Evolutionary conservation across 2,113 vertebrate genomes (phyloP).

Genomic region (Ginglymostoma cirratum): DNA sequence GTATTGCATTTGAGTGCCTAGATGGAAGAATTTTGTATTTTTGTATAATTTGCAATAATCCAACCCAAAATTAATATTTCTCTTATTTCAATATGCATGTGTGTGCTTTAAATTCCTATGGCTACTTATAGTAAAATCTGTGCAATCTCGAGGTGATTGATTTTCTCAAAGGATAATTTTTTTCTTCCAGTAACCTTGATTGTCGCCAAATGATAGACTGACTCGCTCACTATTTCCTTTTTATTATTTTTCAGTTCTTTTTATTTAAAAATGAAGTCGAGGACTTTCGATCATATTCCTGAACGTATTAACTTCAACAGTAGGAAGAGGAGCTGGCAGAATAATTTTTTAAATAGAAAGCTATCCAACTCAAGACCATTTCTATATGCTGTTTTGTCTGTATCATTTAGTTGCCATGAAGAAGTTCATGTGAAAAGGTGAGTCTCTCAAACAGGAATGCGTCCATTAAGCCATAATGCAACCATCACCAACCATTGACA

Average conservation of each 20-base stretch:
- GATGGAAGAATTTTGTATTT: neutral
- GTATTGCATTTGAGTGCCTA: too few species aligned
- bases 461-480: neutral
- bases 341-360: neutral
- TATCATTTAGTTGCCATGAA: neutral
- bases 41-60: neutral
- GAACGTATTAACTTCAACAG: neutral
- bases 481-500: neutral
- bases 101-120: neutral
- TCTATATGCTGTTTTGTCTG: neutral
- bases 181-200: neutral
- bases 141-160: slow-evolving; percentile 9
- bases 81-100: slow-evolving; percentile 4
- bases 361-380: neutral
- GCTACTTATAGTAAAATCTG: neutral
- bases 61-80: slow-evolving; percentile 14
- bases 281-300: neutral
- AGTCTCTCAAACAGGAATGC: neutral
- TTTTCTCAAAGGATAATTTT: neutral
- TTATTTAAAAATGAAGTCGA: neutral
- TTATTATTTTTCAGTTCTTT: neutral
- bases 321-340: neutral
- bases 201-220: neutral
- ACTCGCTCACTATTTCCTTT: neutral
- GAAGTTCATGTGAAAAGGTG: neutral